Conservation (phyloP, 1,140 invertebrate genomes). For the Magallana ariakensis region DNA sequence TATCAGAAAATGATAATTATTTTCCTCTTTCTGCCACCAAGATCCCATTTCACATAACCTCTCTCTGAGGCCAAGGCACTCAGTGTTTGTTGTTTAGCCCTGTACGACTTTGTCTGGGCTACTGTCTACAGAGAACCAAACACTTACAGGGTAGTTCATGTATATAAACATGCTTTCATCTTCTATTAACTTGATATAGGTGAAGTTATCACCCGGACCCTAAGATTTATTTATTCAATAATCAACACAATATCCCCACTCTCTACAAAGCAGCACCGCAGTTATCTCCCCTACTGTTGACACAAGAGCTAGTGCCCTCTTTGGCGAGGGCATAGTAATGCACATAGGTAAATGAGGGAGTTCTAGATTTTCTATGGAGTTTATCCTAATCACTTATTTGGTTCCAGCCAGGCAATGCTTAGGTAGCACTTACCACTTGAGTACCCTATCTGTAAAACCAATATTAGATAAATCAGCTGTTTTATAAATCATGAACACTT, state of each 20-base stretch:
- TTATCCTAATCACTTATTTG: conserved; percentile 32
- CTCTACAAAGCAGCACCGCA: neutral
- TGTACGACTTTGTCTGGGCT: conserved; percentile 1
- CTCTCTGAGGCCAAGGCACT: neutral
- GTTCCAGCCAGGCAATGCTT: neutral
- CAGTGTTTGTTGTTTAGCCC: neutral
- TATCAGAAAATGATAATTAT: conserved; percentile 10
- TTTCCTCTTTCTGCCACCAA: neutral
- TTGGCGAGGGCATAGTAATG: conserved; percentile 35
- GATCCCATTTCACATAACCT: conserved; percentile 17
- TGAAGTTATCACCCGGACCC: neutral
- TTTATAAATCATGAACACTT: conserved; percentile 37
- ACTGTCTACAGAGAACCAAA: neutral
- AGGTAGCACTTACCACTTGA: conserved; percentile 18
- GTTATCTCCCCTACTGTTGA: conserved; percentile 27
- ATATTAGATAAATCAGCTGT: conserved; percentile 30
- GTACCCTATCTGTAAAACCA: conserved; percentile 21
- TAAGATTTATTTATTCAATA: conserved; percentile 26
- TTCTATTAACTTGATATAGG: conserved; percentile 19
- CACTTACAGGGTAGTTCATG: conserved; percentile 1
- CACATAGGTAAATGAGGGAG: conserved; percentile 7
- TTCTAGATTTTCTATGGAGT: neutral
- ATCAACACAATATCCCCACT: neutral
- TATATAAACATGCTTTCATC: conserved; percentile 17
- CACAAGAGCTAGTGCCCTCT: neutral